Conservation (phyloP, 2,113 vertebrate species). For the Pachyramphus minor region DNA sequence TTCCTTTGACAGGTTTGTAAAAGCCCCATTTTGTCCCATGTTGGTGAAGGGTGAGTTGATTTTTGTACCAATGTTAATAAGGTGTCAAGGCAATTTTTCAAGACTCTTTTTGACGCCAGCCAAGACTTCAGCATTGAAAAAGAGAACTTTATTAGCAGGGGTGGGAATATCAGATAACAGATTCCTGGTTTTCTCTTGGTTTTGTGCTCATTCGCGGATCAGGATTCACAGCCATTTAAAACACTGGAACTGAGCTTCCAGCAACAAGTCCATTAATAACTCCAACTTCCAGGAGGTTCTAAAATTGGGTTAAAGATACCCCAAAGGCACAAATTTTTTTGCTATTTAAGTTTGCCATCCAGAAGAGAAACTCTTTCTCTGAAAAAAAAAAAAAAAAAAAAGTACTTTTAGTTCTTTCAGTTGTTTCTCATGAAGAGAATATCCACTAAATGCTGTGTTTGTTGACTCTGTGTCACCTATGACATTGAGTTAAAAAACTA, state of each 20-base stretch:
- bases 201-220: not conserved
- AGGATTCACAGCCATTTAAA: slow-evolving; percentile 4
- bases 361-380: not conserved
- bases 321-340: not conserved
- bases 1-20: not conserved
- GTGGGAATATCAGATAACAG: not conserved
- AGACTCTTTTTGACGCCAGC: not conserved
- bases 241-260: not conserved
- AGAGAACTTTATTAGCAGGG: not conserved
- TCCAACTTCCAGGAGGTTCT: not conserved
- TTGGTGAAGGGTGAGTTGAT: not conserved
- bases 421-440: not conserved
- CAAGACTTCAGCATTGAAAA: not conserved
- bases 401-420: not conserved
- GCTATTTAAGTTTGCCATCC: not conserved
- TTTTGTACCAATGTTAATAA: not conserved
- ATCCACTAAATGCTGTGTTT: not conserved
- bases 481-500: not conserved
- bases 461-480: not conserved
- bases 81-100: not conserved
- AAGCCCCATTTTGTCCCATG: not conserved
- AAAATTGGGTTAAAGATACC: slow-evolving; percentile 19
- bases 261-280: slow-evolving; percentile 32
- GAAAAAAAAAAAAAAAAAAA: not conserved
- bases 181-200: not conserved